Evolutionary conservation across 1,140 invertebrate genomes (phyloP).

Genomic region (Lordiphosa stackelbergi): DNA sequence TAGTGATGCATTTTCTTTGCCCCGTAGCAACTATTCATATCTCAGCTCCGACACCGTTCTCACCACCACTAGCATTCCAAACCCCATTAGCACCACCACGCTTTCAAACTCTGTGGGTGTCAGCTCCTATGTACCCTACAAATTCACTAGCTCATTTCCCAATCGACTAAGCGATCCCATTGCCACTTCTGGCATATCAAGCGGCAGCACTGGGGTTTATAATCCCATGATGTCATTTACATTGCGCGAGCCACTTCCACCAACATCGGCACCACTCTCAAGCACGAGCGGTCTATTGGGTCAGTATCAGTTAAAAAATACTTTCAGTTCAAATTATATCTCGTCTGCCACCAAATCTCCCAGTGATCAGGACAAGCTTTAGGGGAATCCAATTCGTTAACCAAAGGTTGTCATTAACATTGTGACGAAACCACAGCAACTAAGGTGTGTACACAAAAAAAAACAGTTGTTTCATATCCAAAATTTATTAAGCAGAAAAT

Average conservation of each 20-base stretch:
- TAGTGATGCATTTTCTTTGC: constrained; percentile 31
- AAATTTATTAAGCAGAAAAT: too few species aligned
- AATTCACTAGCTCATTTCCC: constrained; percentile 42
- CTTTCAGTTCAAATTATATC: constrained; percentile 26
- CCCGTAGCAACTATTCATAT: constrained; percentile 46
- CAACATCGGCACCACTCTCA: constrained; percentile 9
- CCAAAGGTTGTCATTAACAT: constrained; percentile 30
- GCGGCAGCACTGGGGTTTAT: constrained; percentile 50
- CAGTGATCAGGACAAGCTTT: constrained; percentile 47
- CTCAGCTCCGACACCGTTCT: constrained; percentile 26
- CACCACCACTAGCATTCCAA: constrained; percentile 5
- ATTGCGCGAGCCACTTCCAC: constrained; percentile 39
- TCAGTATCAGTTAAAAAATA: constrained; percentile 49
- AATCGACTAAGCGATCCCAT: constrained; percentile 33
- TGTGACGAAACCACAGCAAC: background rate
- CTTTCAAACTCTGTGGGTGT: constrained; percentile 11
- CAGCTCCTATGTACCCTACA: constrained; percentile 42
- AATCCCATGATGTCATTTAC: constrained; percentile 70
- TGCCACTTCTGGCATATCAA: constrained; percentile 22
- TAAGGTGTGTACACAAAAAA: too few species aligned
- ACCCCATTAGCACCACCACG: constrained; percentile 11
- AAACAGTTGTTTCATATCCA: too few species aligned
- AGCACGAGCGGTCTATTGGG: constrained; percentile 20
- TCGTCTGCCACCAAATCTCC: constrained; percentile 10
- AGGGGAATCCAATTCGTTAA: constrained; percentile 22